phyloP scores from a whole-genome alignment of 2,888 invertebrate genomes.

The Caenorhabditis becei region DNA sequence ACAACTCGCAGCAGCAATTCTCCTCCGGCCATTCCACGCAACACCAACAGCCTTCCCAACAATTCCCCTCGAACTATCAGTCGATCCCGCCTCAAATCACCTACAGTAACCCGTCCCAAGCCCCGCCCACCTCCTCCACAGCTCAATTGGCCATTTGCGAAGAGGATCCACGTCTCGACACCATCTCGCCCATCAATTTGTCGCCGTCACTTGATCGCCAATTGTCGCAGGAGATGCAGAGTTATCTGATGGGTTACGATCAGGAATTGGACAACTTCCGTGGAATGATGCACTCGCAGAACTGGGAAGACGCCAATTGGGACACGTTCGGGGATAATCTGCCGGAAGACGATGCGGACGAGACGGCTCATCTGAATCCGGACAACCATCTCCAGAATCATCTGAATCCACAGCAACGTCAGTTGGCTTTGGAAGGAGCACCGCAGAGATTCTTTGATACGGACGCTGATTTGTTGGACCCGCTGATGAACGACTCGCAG shows the following conservation, averaged over 20 bases:
- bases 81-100: constrained; percentile 13
- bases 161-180: constrained; percentile 23
- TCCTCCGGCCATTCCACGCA: not conserved
- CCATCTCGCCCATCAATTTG: constrained; percentile 57
- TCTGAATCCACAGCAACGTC: constrained; percentile 1
- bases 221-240: constrained; percentile 68
- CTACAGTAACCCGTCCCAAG: constrained; percentile 9
- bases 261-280: constrained; percentile 71
- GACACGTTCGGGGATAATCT: constrained; percentile 57
- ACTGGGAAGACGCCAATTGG: constrained; percentile 56
- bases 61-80: not conserved
- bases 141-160: constrained; percentile 2
- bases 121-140: not conserved
- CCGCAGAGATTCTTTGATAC: not conserved
- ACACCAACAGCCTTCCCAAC: not conserved
- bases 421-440: constrained; percentile 27
- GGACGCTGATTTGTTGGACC: constrained; percentile 26
- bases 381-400: not conserved
- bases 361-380: not conserved
- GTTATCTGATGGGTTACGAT: constrained; percentile 74
- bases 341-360: constrained; percentile 26
- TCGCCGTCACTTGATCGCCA: constrained; percentile 67
- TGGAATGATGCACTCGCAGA: constrained; percentile 50
- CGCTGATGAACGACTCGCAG: constrained; percentile 11
- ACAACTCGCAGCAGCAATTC: not conserved